Evolutionary conservation across 2,888 invertebrate genomes (phyloP).

Genomic region (Rhyacophila evoluta): DNA sequence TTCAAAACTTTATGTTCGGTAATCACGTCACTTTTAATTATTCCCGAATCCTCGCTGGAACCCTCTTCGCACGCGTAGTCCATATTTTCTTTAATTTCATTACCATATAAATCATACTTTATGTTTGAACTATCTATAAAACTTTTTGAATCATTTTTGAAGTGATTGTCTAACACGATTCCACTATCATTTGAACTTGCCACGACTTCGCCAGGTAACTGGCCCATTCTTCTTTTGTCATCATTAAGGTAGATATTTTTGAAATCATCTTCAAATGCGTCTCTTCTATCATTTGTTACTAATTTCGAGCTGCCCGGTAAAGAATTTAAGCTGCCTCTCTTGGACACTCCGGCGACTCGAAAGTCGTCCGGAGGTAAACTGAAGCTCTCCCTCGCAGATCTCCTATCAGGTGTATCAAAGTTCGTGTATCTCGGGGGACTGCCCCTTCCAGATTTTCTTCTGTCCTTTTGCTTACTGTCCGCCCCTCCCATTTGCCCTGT

Average conservation of each 20-base stretch:
- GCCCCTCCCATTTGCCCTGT: conserved; percentile 46
- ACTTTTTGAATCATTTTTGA: neutral
- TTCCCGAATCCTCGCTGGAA: neutral
- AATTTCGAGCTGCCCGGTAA: neutral
- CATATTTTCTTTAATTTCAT: conserved; percentile 12
- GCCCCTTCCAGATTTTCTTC: neutral
- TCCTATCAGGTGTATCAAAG: neutral
- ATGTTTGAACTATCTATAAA: conserved; percentile 13
- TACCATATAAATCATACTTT: neutral
- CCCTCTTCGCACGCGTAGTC: neutral
- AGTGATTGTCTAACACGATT: neutral
- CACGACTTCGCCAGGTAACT: neutral
- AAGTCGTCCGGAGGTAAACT: conserved; percentile 4
- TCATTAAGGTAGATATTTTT: neutral
- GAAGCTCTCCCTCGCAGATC: conserved; percentile 12
- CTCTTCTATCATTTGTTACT: neutral
- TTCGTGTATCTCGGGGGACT: neutral
- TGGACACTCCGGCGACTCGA: neutral
- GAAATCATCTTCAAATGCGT: neutral
- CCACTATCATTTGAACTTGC: neutral
- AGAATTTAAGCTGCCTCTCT: conserved; percentile 7
- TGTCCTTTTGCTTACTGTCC: conserved; percentile 45
- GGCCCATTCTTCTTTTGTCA: neutral
- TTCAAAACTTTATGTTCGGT: conserved; percentile 43
- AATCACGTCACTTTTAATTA: neutral